These are phyloP conservation scores for Reticulitermes speratus DNA, from an alignment of 1,140 invertebrate genomes.

Conservation along the genomic window DNA sequence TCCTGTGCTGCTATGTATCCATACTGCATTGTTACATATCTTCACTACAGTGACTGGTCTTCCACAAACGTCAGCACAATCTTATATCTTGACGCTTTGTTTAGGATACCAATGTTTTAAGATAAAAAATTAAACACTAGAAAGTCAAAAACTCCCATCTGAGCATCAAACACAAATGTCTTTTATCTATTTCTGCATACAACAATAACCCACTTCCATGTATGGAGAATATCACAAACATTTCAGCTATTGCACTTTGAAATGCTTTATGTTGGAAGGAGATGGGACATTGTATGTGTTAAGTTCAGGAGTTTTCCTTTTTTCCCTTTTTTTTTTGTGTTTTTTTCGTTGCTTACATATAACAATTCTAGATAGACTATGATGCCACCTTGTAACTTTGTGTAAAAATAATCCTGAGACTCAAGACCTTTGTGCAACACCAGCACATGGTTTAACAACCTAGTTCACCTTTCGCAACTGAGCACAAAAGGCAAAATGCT, in stretches of 20 bases:
- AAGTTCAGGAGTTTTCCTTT: background rate
- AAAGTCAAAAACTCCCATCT: background rate
- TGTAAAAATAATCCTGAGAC: slow-evolving; percentile 13
- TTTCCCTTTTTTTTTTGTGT: background rate
- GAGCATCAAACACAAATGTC: background rate
- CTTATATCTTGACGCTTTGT: background rate
- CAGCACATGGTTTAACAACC: background rate
- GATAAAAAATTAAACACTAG: slow-evolving; percentile 7
- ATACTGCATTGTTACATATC: slow-evolving; percentile 5
- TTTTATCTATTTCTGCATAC: background rate
- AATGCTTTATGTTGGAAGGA: background rate
- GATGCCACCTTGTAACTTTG: slow-evolving; percentile 1
- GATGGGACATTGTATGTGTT: background rate
- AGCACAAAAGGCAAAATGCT: background rate
- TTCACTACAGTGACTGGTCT: slow-evolving; percentile 1
- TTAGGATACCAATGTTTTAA: background rate
- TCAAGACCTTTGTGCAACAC: background rate
- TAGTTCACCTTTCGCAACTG: background rate
- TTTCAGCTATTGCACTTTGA: slow-evolving; percentile 1
- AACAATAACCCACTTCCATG: background rate
- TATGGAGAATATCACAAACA: background rate
- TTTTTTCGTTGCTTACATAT: background rate
- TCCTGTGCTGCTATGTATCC: background rate
- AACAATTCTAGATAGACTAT: slow-evolving; percentile 19
- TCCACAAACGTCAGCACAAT: background rate